Base-by-base conservation (phyloP, 2,888 invertebrate genomes). In the Lepetodrilus schrolli region DNA sequence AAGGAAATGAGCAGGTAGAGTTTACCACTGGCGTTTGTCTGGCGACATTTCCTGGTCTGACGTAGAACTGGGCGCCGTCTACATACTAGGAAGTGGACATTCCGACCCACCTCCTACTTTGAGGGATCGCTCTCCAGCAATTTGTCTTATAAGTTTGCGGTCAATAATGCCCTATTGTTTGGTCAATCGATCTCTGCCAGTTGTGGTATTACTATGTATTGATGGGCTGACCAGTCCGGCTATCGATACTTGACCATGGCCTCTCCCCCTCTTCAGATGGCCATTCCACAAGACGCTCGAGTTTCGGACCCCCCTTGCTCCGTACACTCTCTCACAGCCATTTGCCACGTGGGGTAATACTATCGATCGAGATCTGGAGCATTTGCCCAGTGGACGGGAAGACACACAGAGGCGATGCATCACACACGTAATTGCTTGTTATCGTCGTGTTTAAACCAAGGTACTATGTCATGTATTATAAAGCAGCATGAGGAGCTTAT, bases 121-220 rank as follows among this genome's bases (percentile, higher is more conserved):
- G 58, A 26, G 58, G 34, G 26, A 58, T 30, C 58, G 34, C 13
- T 34, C 5, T 26, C 26, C 17, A 58, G 30, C 58, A 58, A 58
- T 58, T 58, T 58, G 58, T 58, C 58, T 58, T 58, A 58, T 58
- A 58, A 58, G 26, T 58, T 58, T 30, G 17, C 58, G 58, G 34
- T 58, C 58, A 58, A 58, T 58, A 58, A 58, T 26, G 58, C 34
- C 17, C n/a, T 34, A 58, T 58, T 58, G 58, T 58, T 58, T 58
- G 26, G 58, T 34, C 58, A 58, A 58, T 58, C 58, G 58, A 58
- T 58, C 30, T 26, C 58, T 30, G 30, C 58, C 58, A 30, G 30
- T 58, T 58, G 58, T 58, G 58, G 58, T 26, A 58, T 58, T 58
- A 58, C 58, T 58, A 34, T 58, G 58, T 58, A 58, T 58, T 58